Evolutionary conservation across 2,113 vertebrate genomes (phyloP).

Genomic region (Chloropsis cyanopogon): DNA sequence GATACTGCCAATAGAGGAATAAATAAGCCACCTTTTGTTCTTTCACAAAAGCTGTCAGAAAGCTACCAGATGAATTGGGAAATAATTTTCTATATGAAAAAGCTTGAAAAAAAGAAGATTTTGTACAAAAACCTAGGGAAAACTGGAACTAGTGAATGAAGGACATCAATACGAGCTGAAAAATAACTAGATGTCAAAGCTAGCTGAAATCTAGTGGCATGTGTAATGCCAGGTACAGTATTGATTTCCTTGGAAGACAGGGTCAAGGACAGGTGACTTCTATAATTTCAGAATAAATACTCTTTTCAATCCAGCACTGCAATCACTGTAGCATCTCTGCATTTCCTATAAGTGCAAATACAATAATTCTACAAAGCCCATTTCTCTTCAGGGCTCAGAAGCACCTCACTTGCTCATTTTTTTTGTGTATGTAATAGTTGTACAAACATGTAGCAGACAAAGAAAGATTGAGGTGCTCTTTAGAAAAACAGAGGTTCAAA

Average conservation of each 20-base stretch:
- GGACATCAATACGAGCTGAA: neutral
- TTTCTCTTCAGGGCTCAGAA: neutral
- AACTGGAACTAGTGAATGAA: neutral
- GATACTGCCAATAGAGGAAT: neutral
- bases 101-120: neutral
- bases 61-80: neutral
- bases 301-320: neutral
- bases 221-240: rapidly evolving
- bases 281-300: neutral
- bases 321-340: neutral
- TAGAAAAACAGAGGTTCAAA: neutral
- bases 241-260: neutral
- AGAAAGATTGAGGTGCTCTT: neutral
- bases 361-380: neutral
- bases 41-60: neutral
- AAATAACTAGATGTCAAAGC: neutral
- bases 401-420: neutral
- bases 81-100: neutral
- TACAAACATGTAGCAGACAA: neutral
- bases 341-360: neutral
- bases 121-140: neutral
- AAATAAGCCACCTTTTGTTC: neutral
- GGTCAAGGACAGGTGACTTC: neutral
- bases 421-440: neutral
- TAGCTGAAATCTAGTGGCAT: neutral